Evolutionary conservation across 2,113 vertebrate species (phyloP).

Genomic region (Charadrius vociferus): DNA sequence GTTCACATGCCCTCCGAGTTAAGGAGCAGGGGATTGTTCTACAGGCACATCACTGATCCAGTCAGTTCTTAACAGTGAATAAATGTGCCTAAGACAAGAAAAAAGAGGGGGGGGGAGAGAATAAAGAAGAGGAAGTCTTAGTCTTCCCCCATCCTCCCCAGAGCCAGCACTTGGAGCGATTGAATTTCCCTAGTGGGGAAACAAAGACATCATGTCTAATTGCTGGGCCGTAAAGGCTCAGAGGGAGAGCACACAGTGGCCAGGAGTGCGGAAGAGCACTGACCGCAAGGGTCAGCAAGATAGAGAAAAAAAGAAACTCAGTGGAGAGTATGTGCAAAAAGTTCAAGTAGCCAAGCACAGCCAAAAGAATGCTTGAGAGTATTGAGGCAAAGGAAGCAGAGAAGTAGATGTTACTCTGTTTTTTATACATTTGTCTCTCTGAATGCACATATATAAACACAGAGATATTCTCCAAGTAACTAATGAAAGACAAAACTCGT

Average conservation of each 20-base stretch:
- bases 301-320: background rate
- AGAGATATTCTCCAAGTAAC: background rate
- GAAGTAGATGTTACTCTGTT: background rate
- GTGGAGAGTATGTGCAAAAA: background rate
- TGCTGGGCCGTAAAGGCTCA: background rate
- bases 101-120: background rate
- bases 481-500: background rate
- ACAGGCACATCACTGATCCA: background rate
- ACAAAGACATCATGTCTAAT: conserved; percentile 11
- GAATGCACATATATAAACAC: background rate
- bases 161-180: background rate
- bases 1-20: background rate
- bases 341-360: background rate
- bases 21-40: background rate
- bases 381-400: background rate
- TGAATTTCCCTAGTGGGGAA: conserved; percentile 5
- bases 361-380: background rate
- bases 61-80: background rate
- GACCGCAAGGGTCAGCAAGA: background rate
- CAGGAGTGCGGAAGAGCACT: background rate
- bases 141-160: background rate
- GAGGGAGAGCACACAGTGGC: background rate
- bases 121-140: background rate
- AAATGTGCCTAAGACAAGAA: background rate
- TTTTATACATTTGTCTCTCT: background rate